These are phyloP conservation scores for Natator depressus DNA, from an alignment of 2,113 vertebrate species.

Conservation along the genomic window DNA sequence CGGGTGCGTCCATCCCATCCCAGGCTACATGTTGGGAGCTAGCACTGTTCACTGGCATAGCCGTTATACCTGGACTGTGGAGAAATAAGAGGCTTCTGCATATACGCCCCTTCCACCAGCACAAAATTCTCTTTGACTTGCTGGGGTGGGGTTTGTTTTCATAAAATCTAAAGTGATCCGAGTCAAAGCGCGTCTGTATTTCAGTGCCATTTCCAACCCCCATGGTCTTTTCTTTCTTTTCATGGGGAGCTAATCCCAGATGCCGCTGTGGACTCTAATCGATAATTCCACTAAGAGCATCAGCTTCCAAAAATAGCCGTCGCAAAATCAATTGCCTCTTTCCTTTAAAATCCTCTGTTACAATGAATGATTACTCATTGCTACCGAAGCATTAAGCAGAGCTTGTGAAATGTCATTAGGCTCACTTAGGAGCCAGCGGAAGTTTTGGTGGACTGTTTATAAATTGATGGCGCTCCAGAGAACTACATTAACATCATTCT, in stretches of 20 bases:
- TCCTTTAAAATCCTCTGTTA: constrained; percentile 10
- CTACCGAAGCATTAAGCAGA: constrained; percentile 29
- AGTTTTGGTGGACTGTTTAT: neutral
- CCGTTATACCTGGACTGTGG: neutral
- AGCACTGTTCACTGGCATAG: neutral
- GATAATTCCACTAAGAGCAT: neutral
- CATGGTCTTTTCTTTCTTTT: neutral
- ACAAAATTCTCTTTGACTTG: neutral
- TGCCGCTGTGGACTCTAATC: neutral
- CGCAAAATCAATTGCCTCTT: constrained; percentile 19
- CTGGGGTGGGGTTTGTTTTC: neutral
- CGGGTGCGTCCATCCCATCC: neutral
- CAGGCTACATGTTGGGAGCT: neutral
- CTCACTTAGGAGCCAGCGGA: neutral
- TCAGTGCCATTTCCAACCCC: neutral
- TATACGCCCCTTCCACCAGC: neutral
- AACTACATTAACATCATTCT: fast-evolving
- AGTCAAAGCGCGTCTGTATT: neutral
- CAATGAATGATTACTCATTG: neutral
- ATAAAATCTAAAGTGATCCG: neutral
- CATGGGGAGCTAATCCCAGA: neutral
- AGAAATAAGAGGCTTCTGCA: neutral
- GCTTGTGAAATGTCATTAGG: constrained; percentile 20
- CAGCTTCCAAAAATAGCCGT: constrained; percentile 18
- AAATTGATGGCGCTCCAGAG: neutral